These are phyloP conservation scores for Lasioglossum zephyrum DNA, from an alignment of 2,888 invertebrate species.

Conservation along the genomic window DNA sequence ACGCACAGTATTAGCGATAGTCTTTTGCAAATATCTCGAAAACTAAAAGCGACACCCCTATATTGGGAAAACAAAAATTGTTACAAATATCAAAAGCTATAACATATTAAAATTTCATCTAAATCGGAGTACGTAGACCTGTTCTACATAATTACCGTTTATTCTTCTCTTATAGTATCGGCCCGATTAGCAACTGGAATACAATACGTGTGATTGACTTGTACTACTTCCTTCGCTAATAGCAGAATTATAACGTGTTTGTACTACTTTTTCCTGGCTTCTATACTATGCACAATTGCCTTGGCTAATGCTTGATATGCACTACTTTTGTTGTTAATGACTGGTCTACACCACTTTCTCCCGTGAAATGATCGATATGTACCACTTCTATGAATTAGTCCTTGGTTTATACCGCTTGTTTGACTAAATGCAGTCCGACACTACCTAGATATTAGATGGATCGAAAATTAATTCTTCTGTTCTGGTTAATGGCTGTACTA, in stretches of 20 bases:
- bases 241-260: neutral
- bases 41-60: too few species aligned
- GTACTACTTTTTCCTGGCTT: neutral
- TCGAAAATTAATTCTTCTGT: neutral
- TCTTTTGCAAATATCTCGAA: too few species aligned
- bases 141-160: neutral
- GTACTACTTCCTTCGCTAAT: neutral
- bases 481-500: neutral
- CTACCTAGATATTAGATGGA: neutral
- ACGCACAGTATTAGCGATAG: too few species aligned
- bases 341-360: neutral
- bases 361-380: neutral
- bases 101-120: too few species aligned
- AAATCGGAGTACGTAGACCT: too few species aligned
- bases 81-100: too few species aligned
- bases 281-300: neutral
- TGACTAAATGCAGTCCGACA: neutral
- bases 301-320: neutral
- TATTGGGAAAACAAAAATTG: too few species aligned
- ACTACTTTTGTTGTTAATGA: neutral
- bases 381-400: neutral
- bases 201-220: neutral
- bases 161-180: neutral
- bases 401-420: neutral
- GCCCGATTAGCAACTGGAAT: neutral